These are phyloP conservation scores for Thereva nobilitata DNA, from an alignment of 2,888 invertebrate species.

Conservation along the genomic window DNA sequence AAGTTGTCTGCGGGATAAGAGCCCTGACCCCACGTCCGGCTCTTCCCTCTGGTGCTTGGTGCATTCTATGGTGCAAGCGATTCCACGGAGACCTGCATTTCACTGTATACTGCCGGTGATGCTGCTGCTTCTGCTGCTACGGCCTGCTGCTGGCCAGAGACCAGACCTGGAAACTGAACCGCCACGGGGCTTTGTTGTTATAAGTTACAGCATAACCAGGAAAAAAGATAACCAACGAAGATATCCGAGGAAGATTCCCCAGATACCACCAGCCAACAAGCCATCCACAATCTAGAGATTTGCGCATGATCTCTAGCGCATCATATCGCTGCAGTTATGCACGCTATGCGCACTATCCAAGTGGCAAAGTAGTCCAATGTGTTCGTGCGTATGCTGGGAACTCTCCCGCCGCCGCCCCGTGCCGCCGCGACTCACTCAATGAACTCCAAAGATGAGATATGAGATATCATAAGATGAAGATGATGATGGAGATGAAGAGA, in stretches of 20 bases:
- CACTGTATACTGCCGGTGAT: too few relatives aligned
- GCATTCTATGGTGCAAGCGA: too few relatives aligned
- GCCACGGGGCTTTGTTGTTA: too few relatives aligned
- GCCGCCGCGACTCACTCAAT: neutral
- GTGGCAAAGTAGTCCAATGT: neutral
- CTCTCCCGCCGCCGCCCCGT: constrained; percentile 1
- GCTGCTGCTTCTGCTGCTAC: constrained; percentile 1
- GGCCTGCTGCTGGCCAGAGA: neutral
- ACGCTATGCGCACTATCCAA: constrained; percentile 20
- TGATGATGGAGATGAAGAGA: constrained; percentile 34
- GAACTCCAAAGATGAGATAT: constrained; percentile 22
- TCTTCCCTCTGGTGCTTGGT: too few relatives aligned
- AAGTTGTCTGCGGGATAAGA: constrained; percentile 39
- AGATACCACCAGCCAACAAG: constrained; percentile 10
- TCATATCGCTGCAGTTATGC: constrained; percentile 22
- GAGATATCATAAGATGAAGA: constrained; percentile 18
- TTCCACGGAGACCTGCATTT: too few relatives aligned
- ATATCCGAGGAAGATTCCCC: constrained; percentile 1
- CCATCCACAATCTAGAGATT: constrained; percentile 14
- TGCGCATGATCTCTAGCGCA: constrained; percentile 33
- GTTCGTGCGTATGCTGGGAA: neutral
- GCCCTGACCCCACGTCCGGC: constrained; percentile 22
- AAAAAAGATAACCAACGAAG: too few relatives aligned
- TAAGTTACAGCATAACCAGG: too few relatives aligned
- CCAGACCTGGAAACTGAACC: neutral